A percentile compares a stretch with the other conserved stretches of the same genome.
phyloP scores from a whole-genome alignment of 2,113 vertebrate genomes.

The Pseudolaguvia tuberculata region DNA sequence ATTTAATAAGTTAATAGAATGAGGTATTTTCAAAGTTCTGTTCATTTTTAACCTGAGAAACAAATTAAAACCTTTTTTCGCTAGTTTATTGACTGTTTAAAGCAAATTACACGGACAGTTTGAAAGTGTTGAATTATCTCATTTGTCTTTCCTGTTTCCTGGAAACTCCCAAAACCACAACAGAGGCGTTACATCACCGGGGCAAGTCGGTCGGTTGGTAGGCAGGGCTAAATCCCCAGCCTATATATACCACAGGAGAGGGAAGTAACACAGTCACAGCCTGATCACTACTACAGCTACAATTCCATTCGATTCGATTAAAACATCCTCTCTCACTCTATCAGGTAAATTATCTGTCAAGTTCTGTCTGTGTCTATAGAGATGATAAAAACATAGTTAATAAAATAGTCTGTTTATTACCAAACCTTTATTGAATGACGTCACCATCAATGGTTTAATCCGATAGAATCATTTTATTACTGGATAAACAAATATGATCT shows the following conservation, averaged over 20 bases:
- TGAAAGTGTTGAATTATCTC: background rate
- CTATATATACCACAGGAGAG: conserved; percentile 10
- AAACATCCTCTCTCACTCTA: background rate
- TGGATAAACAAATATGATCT: background rate
- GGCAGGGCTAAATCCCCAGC: background rate
- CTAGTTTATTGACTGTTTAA: too few species aligned
- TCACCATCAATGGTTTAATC: background rate
- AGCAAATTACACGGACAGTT: too few species aligned
- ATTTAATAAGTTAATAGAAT: too few species aligned
- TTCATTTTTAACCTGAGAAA: too few species aligned
- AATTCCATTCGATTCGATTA: background rate
- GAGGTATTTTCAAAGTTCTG: too few species aligned
- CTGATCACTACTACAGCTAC: background rate
- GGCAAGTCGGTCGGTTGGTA: background rate
- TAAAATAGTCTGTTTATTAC: background rate
- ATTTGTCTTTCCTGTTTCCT: background rate
- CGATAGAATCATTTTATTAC: background rate
- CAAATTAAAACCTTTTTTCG: too few species aligned
- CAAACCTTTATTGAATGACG: background rate
- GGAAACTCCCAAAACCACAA: background rate
- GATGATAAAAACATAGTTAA: background rate
- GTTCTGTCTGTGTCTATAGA: too few species aligned
- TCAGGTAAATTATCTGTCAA: conserved; percentile 15
- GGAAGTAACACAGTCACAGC: too few species aligned
- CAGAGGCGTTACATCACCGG: background rate